These are phyloP conservation scores for Acyrthosiphon pisum DNA, from an alignment of 1,140 invertebrate species.

Conservation along the genomic window DNA sequence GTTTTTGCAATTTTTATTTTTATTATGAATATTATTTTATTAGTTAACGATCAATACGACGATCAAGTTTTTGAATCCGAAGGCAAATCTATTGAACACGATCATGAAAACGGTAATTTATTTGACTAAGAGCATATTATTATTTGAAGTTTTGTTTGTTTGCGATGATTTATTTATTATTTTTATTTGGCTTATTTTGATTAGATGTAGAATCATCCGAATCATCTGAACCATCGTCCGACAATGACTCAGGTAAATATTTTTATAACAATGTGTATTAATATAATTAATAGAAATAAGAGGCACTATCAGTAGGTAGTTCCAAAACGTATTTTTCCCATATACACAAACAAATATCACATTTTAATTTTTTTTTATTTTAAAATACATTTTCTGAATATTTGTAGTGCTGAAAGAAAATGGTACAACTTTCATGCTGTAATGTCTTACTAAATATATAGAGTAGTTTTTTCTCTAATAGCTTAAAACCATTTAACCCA, in stretches of 20 bases:
- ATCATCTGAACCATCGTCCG: constrained; percentile 40
- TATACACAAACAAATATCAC: neutral
- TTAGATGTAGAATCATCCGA: constrained; percentile 46
- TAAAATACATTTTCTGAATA: neutral
- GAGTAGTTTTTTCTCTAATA: too few relatives aligned
- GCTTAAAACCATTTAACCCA: neutral
- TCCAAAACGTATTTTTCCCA: neutral
- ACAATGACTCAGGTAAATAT: constrained; percentile 53
- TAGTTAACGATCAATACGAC: constrained; percentile 49
- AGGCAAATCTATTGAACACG: constrained; percentile 7
- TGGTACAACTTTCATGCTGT: neutral
- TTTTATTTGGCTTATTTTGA: constrained; percentile 40
- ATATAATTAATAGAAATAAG: neutral
- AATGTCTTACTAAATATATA: neutral
- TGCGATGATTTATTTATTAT: neutral
- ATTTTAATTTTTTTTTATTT: neutral
- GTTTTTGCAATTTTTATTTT: neutral
- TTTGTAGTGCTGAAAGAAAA: neutral
- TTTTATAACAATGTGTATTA: neutral
- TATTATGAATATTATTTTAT: constrained; percentile 40
- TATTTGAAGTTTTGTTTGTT: neutral
- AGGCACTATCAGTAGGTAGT: neutral
- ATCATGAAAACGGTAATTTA: constrained; percentile 27
- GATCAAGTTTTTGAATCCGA: constrained; percentile 44
- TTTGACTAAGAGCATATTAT: neutral